Conservation (phyloP, 2,113 vertebrate species). For the Hylia prasina region DNA sequence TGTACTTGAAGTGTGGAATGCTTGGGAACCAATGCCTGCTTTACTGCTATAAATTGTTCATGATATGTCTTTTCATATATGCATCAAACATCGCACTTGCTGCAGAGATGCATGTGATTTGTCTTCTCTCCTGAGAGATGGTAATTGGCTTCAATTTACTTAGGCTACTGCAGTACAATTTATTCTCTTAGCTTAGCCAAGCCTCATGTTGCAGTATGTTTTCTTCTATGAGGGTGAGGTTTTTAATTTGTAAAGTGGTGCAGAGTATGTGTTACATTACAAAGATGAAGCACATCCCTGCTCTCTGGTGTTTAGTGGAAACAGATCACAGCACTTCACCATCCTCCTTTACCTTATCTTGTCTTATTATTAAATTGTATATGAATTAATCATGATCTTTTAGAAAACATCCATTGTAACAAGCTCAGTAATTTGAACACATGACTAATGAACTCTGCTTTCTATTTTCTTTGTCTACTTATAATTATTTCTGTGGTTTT, state of each 20-base stretch:
- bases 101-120: constrained; percentile 52
- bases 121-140: constrained; percentile 43
- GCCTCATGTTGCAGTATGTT: constrained; percentile 18
- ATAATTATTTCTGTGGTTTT: not conserved
- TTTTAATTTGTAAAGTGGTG: constrained; percentile 18
- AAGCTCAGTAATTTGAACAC: not conserved
- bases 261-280: not conserved
- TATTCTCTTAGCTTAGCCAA: constrained; percentile 22
- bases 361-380: not conserved
- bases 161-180: constrained; percentile 44
- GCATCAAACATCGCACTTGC: constrained; percentile 57
- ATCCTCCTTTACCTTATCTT: not conserved
- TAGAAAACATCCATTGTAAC: not conserved
- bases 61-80: constrained; percentile 62
- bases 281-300: not conserved
- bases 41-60: constrained; percentile 68
- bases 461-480: not conserved
- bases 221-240: not conserved
- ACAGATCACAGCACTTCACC: not conserved
- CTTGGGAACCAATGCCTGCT: not conserved
- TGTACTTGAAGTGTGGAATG: constrained; percentile 23
- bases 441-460: not conserved
- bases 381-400: not conserved
- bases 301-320: not conserved
- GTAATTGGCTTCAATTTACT: constrained; percentile 49